phyloP scores from a whole-genome alignment of 2,113 vertebrate genomes.

The Nothoprocta pentlandii region DNA sequence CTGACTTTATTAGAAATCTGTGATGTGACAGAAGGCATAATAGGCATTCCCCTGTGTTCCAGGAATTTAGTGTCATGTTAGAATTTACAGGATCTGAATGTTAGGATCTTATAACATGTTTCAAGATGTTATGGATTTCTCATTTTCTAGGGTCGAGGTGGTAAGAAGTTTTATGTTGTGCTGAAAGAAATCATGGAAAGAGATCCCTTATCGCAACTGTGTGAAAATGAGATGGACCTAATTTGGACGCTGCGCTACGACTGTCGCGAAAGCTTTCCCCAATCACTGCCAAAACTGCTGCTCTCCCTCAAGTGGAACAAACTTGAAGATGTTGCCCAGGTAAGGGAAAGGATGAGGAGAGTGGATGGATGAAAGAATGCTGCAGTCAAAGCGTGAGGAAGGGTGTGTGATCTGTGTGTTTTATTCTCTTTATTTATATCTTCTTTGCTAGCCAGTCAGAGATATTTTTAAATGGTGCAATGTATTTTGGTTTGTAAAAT shows the following conservation, averaged over 20 bases:
- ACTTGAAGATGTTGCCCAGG: constrained; percentile 98
- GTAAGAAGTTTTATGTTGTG: constrained; percentile 95
- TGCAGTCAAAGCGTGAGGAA: not conserved
- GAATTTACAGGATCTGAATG: not conserved
- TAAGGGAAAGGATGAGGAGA: constrained; percentile 28
- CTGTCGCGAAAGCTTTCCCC: constrained; percentile 93
- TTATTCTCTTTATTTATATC: not conserved
- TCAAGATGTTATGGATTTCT: not conserved
- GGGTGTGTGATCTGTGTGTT: not conserved
- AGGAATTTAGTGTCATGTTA: not conserved
- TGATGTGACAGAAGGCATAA: not conserved
- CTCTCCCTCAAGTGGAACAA: constrained; percentile 99
- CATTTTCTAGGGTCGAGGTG: constrained; percentile 88
- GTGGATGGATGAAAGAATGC: not conserved
- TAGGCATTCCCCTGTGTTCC: not conserved
- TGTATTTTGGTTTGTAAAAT: not conserved
- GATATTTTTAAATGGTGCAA: not conserved
- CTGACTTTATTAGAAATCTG: not conserved
- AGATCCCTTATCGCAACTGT: constrained; percentile 96
- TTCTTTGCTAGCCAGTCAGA: not conserved
- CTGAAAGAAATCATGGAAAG: constrained; percentile 99
- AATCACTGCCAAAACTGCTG: constrained; percentile 94
- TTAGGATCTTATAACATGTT: not conserved
- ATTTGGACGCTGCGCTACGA: constrained; percentile 97
- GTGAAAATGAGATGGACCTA: constrained; percentile 98